Percentiles rank a stretch among this genome's conserved stretches.
phyloP scores from a whole-genome alignment of 2,113 vertebrate species.

The Toxostoma redivivum region DNA sequence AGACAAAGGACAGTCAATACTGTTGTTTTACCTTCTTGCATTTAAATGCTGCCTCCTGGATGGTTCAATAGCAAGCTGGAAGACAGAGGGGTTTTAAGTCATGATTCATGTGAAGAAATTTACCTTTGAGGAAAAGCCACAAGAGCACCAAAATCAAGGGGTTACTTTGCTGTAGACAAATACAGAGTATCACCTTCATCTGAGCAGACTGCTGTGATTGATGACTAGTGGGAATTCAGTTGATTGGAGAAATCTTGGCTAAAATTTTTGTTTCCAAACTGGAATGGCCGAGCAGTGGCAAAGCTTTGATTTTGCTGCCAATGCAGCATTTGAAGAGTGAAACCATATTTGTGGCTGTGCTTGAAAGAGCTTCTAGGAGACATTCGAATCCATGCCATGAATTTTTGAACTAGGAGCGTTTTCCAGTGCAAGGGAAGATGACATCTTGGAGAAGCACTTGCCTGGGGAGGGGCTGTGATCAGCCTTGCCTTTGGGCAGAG shows the following conservation, averaged over 20 bases:
- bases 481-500: neutral
- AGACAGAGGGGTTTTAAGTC: neutral
- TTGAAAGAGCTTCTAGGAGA: conserved; percentile 30
- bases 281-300: neutral
- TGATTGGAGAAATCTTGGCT: neutral
- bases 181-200: neutral
- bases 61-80: neutral
- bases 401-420: neutral
- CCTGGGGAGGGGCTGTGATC: neutral
- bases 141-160: neutral
- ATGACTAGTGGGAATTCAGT: neutral
- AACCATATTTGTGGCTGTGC: conserved; percentile 15
- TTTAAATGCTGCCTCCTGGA: conserved; percentile 38
- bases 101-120: neutral
- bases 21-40: conserved; percentile 41
- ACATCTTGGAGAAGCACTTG: neutral
- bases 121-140: neutral
- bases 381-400: neutral
- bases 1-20: conserved; percentile 38
- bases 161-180: neutral
- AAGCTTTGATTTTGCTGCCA: conserved; percentile 49
- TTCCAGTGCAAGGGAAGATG: neutral
- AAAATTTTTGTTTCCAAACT: neutral
- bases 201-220: neutral
- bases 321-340: neutral